A percentile compares a stretch with the other conserved stretches of the same genome.
Conservation (phyloP, 2,797 vertebrate genomes). For the Ctenochaetus hawaiiensis region DNA sequence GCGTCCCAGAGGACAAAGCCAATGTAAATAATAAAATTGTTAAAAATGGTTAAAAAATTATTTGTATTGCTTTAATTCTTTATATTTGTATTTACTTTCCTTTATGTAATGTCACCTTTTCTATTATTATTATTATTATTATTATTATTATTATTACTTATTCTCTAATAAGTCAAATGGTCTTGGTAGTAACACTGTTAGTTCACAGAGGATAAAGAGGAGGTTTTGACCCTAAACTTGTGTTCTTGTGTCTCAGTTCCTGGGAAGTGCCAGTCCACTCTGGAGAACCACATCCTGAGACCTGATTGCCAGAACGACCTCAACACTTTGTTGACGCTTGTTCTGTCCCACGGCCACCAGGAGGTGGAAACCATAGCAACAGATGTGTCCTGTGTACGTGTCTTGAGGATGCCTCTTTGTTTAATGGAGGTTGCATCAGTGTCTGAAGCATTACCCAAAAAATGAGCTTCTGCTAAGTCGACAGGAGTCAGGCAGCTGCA, state of each 20-base stretch:
- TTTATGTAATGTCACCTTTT: too few species aligned
- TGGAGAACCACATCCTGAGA: slow-evolving; percentile 14
- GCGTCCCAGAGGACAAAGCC: neutral
- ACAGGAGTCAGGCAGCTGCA: slow-evolving; percentile 18
- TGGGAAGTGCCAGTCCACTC: neutral
- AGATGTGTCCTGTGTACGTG: slow-evolving; percentile 54
- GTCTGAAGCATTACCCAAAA: slow-evolving; percentile 23
- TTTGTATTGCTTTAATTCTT: too few species aligned
- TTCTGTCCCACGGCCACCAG: slow-evolving; percentile 23
- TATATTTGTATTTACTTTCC: too few species aligned
- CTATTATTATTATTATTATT: too few species aligned
- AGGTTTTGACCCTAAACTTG: neutral
- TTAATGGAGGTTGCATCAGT: slow-evolving; percentile 53
- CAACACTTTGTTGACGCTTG: neutral
- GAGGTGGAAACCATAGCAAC: slow-evolving; percentile 71
- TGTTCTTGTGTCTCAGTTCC: slow-evolving; percentile 19
- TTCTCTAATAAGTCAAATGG: too few species aligned
- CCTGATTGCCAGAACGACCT: slow-evolving; percentile 5
- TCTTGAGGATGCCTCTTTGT: slow-evolving; percentile 48
- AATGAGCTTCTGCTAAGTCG: slow-evolving; percentile 30
- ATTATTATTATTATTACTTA: too few species aligned
- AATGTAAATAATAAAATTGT: neutral
- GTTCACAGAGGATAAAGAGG: too few species aligned
- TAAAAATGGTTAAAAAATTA: too few species aligned
- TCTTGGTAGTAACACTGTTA: too few species aligned